These are phyloP conservation scores for Chrysaora quinquecirrha DNA, from an alignment of 30 jellyfish, hydroid and myxozoan species.

Conservation along the genomic window DNA sequence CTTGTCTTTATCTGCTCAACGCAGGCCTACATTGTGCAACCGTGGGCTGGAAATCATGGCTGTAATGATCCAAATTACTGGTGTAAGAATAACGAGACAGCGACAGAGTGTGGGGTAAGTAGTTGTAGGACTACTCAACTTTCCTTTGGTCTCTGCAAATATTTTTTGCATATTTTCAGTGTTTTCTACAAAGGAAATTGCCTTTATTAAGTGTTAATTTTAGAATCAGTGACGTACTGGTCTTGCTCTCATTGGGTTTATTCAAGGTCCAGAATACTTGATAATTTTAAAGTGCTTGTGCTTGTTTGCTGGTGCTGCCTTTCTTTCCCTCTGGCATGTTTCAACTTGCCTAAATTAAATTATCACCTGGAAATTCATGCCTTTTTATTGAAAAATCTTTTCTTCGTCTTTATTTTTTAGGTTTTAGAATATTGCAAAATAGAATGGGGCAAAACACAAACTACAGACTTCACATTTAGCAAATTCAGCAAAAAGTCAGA, in stretches of 20 bases:
- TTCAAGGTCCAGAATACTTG: background rate
- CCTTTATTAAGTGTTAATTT: background rate
- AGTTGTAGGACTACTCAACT: too few relatives aligned
- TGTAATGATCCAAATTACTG: constrained; percentile 69
- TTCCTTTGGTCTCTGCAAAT: too few relatives aligned
- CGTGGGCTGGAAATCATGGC: constrained; percentile 67
- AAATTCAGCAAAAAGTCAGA: background rate
- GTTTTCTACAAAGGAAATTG: background rate
- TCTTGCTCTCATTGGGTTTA: background rate
- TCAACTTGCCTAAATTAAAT: background rate
- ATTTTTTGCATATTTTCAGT: too few relatives aligned
- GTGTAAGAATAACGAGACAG: constrained; percentile 74
- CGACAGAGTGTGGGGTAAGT: constrained; percentile 83
- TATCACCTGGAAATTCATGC: too few relatives aligned
- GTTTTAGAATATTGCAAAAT: constrained; percentile 53
- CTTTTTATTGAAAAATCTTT: too few relatives aligned
- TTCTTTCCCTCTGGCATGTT: background rate
- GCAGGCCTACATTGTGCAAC: constrained; percentile 49
- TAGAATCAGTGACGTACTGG: background rate
- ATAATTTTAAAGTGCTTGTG: background rate
- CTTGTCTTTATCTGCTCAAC: constrained; percentile 7
- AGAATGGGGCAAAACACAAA: constrained; percentile 50
- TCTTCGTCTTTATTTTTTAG: constrained; percentile 18
- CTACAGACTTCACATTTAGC: background rate
- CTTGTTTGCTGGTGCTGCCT: background rate